Conservation (phyloP, 2,888 invertebrate species). For the Mesochorus sp. region DNA sequence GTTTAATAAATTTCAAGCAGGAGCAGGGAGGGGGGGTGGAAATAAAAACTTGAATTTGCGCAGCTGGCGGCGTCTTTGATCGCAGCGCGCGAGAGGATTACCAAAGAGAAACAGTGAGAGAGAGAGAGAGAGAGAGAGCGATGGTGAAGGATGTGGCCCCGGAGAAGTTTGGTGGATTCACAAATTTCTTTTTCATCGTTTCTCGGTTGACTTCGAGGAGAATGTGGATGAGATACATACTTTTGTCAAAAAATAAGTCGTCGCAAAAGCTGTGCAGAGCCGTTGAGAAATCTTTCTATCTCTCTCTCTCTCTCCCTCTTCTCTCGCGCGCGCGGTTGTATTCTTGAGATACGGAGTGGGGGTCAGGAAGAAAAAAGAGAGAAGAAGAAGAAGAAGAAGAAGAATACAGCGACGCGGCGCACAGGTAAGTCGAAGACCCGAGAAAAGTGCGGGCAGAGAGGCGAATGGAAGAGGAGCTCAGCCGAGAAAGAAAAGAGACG, state of each 20-base stretch:
- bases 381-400: neutral
- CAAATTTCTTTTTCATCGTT: constrained; percentile 56
- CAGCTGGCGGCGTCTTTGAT: constrained; percentile 49
- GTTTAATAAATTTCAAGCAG: constrained; percentile 40
- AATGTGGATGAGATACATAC: constrained; percentile 61
- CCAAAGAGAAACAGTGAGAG: constrained; percentile 35
- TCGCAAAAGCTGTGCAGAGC: constrained; percentile 20
- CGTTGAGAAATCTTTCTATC: constrained; percentile 28
- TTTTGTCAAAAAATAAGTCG: constrained; percentile 62
- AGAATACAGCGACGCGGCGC: constrained; percentile 12
- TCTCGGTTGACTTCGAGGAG: constrained; percentile 40
- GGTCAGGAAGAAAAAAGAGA: constrained; percentile 28
- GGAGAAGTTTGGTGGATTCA: constrained; percentile 35
- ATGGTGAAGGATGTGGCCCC: constrained; percentile 37
- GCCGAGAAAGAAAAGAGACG: constrained; percentile 59
- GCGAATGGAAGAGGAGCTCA: constrained; percentile 53
- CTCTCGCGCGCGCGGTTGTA: neutral
- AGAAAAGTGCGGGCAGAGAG: constrained; percentile 41
- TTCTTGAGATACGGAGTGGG: constrained; percentile 13
- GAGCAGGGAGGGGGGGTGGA: constrained; percentile 35
- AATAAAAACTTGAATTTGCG: constrained; percentile 18
- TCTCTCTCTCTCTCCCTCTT: constrained; percentile 2
- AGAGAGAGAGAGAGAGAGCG: constrained; percentile 32
- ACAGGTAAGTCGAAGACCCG: constrained; percentile 53
- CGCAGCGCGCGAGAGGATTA: constrained; percentile 59